Conservation (phyloP, 2,797 vertebrate genomes). For the Labeo calbasu region DNA sequence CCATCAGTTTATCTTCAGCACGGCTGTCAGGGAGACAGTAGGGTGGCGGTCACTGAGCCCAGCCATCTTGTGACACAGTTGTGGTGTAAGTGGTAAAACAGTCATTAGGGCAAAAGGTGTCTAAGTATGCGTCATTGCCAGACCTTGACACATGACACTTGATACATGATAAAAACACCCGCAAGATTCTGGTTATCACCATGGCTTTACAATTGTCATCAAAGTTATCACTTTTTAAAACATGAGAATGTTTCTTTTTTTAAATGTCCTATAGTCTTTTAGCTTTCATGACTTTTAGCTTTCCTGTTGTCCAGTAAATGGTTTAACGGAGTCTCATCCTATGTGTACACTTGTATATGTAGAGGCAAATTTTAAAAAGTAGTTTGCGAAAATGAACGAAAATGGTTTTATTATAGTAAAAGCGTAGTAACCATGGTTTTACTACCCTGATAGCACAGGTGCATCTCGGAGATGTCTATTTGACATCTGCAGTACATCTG, state of each 20-base stretch:
- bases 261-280: neutral
- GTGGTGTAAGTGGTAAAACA: slow-evolving; percentile 8
- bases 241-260: neutral
- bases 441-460: no score
- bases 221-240: neutral
- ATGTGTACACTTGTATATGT: neutral
- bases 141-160: neutral
- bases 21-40: slow-evolving; percentile 57
- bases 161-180: neutral
- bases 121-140: neutral
- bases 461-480: no score
- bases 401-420: no score
- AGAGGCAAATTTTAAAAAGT: neutral
- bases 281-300: neutral
- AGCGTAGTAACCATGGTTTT: no score
- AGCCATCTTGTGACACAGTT: neutral
- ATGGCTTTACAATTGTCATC: neutral
- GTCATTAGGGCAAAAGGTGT: neutral
- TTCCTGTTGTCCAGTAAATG: no score
- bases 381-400: neutral
- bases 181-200: neutral
- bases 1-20: slow-evolving; percentile 64
- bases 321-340: no score
- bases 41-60: slow-evolving; percentile 1
- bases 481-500: no score